Evolutionary conservation across 1,140 invertebrate genomes (phyloP).

Genomic region (Probaryconus sp.): DNA sequence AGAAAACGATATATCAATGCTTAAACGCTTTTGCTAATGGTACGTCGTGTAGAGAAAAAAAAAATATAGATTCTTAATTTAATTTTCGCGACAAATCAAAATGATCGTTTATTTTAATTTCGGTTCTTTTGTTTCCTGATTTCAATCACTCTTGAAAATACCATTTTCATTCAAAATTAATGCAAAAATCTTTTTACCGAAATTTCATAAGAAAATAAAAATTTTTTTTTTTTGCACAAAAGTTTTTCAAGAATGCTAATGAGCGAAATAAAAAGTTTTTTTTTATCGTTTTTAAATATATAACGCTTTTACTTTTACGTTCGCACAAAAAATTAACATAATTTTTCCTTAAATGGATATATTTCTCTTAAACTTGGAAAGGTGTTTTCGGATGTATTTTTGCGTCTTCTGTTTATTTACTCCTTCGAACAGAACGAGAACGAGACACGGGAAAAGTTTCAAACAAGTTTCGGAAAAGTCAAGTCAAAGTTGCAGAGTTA

Average conservation of each 20-base stretch:
- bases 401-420: constrained; percentile 28
- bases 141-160: too few species aligned
- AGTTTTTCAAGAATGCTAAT: too few species aligned
- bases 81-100: constrained; percentile 8
- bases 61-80: constrained; percentile 14
- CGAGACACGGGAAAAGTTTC: constrained; percentile 24
- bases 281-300: too few species aligned
- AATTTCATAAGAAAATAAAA: too few species aligned
- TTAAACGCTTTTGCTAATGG: constrained; percentile 36
- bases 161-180: too few species aligned
- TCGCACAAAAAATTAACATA: background rate
- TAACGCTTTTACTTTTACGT: too few species aligned
- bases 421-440: constrained; percentile 19
- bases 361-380: constrained; percentile 20
- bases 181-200: too few species aligned
- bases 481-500: constrained; percentile 18
- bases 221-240: too few species aligned
- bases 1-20: constrained; percentile 51
- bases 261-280: too few species aligned
- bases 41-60: constrained; percentile 11
- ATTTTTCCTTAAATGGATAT: background rate
- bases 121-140: too few species aligned
- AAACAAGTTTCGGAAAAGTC: constrained; percentile 39
- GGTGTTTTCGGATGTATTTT: constrained; percentile 40
- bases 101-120: background rate